These are phyloP conservation scores for Phaonia tiefii DNA, from an alignment of 2,888 invertebrate genomes.

Conservation along the genomic window DNA sequence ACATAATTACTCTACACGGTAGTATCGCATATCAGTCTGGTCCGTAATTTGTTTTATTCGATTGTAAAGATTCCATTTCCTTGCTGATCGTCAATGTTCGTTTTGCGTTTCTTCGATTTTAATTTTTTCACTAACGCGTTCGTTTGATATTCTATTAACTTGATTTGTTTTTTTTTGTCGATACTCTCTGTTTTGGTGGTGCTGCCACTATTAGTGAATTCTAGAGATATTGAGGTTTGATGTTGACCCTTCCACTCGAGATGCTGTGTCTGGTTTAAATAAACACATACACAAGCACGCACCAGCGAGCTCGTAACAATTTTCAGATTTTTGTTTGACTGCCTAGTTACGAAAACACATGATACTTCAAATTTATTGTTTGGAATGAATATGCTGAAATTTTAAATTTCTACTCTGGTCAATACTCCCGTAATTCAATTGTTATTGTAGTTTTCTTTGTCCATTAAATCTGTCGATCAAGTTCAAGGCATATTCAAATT, in stretches of 20 bases:
- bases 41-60: constrained; percentile 52
- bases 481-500: constrained; percentile 69
- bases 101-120: constrained; percentile 27
- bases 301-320: constrained; percentile 2
- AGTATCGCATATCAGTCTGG: constrained; percentile 58
- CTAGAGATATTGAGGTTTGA: constrained; percentile 14
- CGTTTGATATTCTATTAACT: constrained; percentile 36
- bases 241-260: constrained; percentile 60
- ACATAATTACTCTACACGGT: constrained; percentile 66
- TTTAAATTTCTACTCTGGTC: constrained; percentile 75
- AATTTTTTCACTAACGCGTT: not conserved
- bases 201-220: not conserved
- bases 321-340: constrained; percentile 47
- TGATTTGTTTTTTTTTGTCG: constrained; percentile 19
- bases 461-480: constrained; percentile 75
- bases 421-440: constrained; percentile 77
- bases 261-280: constrained; percentile 25
- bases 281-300: constrained; percentile 27
- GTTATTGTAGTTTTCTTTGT: constrained; percentile 67
- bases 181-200: not conserved
- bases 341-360: constrained; percentile 61
- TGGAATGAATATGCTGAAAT: constrained; percentile 75
- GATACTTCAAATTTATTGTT: constrained; percentile 72
- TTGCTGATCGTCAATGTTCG: constrained; percentile 41
- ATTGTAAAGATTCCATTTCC: constrained; percentile 45